Percentiles rank a stretch among this genome's conserved stretches.
phyloP scores from a whole-genome alignment of 2,113 vertebrate genomes.

The Cyprinodon tularosa region DNA sequence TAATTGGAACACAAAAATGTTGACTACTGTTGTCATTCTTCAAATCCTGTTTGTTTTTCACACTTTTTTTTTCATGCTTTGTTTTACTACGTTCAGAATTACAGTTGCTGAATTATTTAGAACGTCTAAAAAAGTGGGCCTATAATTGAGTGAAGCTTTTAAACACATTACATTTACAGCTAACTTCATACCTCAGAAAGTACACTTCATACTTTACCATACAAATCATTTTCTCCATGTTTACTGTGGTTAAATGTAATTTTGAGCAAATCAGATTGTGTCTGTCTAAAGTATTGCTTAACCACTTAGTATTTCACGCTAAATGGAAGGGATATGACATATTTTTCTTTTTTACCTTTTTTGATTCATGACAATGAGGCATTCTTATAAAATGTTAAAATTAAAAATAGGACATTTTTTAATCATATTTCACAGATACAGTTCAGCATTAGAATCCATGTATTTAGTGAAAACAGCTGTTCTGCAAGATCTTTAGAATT shows the following conservation, averaged over 20 bases:
- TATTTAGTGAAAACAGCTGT: too few species aligned
- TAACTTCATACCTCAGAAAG: slow-evolving; percentile 31
- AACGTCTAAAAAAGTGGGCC: slow-evolving; percentile 60
- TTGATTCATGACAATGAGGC: too few species aligned
- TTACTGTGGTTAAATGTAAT: slow-evolving; percentile 33
- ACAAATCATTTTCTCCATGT: slow-evolving; percentile 39
- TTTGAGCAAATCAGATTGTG: slow-evolving; percentile 50
- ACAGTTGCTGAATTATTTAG: slow-evolving; percentile 62
- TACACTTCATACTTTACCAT: not conserved
- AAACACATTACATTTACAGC: slow-evolving; percentile 49
- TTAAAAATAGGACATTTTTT: too few species aligned
- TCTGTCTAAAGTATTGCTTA: not conserved
- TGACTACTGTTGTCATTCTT: too few species aligned
- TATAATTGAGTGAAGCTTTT: slow-evolving; percentile 68
- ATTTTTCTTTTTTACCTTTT: too few species aligned
- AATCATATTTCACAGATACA: too few species aligned
- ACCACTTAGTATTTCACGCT: not conserved
- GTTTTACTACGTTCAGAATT: slow-evolving; percentile 60
- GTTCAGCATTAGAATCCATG: too few species aligned
- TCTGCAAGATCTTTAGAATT: too few species aligned
- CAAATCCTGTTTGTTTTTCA: slow-evolving; percentile 12
- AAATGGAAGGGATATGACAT: too few species aligned
- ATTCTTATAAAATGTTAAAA: too few species aligned
- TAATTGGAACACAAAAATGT: too few species aligned
- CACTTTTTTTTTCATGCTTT: slow-evolving; percentile 44